Conservation (phyloP, 2,888 invertebrate genomes). For the Balanococcus diminutus region DNA sequence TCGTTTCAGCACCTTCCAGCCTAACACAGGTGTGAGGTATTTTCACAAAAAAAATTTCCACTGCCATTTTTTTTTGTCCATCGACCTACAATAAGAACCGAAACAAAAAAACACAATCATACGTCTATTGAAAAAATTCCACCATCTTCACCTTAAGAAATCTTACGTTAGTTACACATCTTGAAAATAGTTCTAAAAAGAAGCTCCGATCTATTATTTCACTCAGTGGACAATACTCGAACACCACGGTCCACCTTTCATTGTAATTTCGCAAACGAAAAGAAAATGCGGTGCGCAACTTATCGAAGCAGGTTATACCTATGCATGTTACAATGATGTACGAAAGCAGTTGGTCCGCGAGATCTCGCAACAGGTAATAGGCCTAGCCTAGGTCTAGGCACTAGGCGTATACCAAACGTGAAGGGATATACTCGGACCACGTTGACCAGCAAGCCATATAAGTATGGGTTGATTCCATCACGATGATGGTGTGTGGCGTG, state of each 20-base stretch:
- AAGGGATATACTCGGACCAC: background rate
- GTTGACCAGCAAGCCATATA: constrained; percentile 1
- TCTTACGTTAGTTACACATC: background rate
- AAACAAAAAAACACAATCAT: background rate
- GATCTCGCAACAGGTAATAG: constrained; percentile 9
- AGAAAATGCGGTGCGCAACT: background rate
- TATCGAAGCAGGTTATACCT: constrained; percentile 3
- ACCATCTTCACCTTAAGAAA: background rate
- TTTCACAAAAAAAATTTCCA: background rate
- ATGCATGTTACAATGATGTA: background rate
- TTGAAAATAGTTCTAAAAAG: constrained; percentile 2
- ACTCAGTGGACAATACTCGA: background rate
- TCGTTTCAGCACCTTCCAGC: too few species aligned
- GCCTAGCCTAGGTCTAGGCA: background rate
- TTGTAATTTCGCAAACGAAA: constrained; percentile 16
- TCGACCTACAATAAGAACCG: too few species aligned
- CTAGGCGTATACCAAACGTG: background rate
- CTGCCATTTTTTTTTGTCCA: background rate
- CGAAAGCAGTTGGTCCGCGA: constrained; percentile 2
- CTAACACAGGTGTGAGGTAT: too few species aligned
- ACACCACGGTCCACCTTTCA: background rate
- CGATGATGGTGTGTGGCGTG: background rate
- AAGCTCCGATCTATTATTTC: background rate
- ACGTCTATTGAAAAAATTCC: background rate
- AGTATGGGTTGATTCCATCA: constrained; percentile 13